phyloP scores from a whole-genome alignment of 2,888 invertebrate species.

The Scrobipalpa costella region DNA sequence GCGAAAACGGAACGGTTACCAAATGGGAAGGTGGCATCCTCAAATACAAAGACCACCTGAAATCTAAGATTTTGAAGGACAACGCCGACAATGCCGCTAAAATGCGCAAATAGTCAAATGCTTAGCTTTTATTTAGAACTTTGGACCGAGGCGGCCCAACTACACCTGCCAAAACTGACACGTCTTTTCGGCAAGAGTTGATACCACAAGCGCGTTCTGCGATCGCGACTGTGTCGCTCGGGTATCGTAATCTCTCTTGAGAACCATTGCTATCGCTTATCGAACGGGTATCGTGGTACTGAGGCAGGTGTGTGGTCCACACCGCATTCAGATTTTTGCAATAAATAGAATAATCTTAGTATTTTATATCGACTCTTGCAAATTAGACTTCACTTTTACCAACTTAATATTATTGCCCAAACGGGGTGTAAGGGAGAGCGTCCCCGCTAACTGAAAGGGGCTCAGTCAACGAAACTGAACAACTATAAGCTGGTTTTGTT shows the following conservation, averaged over 20 bases:
- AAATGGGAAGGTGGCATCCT: conserved; percentile 99
- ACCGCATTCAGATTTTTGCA: background rate
- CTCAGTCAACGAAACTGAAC: no score
- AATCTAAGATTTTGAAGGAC: conserved; percentile 91
- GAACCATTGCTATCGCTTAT: background rate
- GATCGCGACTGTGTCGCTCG: background rate
- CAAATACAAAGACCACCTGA: conserved; percentile 96
- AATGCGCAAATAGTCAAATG: conserved; percentile 65
- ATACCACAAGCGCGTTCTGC: background rate
- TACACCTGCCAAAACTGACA: background rate
- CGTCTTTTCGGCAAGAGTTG: conserved; percentile 1
- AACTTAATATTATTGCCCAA: no score
- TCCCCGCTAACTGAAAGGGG: no score
- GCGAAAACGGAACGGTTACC: conserved; percentile 96
- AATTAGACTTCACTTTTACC: background rate
- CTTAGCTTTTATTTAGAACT: conserved; percentile 29
- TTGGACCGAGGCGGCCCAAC: conserved; percentile 9
- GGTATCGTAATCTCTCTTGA: no score
- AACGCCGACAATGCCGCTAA: conserved; percentile 78
- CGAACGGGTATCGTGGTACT: background rate
- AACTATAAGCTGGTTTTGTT: no score
- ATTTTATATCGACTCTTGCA: background rate
- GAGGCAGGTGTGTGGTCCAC: background rate
- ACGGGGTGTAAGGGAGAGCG: no score
- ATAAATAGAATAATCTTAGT: background rate